These are phyloP conservation scores for Felis chaus DNA, from an alignment of 2,113 vertebrate genomes.

Conservation along the genomic window DNA sequence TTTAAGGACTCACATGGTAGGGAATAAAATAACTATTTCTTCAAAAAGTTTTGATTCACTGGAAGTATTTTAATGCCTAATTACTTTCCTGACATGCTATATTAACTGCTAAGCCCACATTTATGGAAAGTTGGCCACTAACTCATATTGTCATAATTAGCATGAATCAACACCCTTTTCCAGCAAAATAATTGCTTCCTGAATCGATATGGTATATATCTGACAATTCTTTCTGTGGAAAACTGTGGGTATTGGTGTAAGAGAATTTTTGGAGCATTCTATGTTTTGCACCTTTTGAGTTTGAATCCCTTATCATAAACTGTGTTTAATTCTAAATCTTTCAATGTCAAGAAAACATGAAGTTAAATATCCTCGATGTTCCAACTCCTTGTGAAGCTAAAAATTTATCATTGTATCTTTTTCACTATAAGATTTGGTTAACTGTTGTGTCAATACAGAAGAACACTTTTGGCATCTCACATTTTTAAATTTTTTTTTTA, in stretches of 20 bases:
- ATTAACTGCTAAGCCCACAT: not conserved
- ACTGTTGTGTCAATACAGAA: not conserved
- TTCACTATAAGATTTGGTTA: not conserved
- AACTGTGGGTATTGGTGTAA: not conserved
- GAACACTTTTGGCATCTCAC: not conserved
- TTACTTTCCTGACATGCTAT: not conserved
- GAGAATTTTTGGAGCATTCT: not conserved
- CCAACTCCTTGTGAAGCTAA: not conserved
- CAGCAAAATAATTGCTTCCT: not conserved
- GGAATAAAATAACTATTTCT: not conserved
- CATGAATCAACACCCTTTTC: not conserved
- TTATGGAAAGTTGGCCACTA: slow-evolving; percentile 11
- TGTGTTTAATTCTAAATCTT: not conserved
- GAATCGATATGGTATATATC: not conserved
- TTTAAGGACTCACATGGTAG: not conserved
- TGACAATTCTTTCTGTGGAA: not conserved
- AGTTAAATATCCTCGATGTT: not conserved
- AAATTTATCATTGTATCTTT: not conserved
- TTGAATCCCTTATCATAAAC: not conserved
- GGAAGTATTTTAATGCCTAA: not conserved
- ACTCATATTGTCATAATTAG: not conserved
- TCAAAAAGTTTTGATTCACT: not conserved
- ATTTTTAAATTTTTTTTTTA: not conserved
- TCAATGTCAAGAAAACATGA: not conserved
- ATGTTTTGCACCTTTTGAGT: not conserved